A percentile compares a stretch with the other conserved stretches of the same genome.
Evolutionary conservation across 2,113 vertebrate species (phyloP).

Genomic region (Charadrius vociferus): DNA sequence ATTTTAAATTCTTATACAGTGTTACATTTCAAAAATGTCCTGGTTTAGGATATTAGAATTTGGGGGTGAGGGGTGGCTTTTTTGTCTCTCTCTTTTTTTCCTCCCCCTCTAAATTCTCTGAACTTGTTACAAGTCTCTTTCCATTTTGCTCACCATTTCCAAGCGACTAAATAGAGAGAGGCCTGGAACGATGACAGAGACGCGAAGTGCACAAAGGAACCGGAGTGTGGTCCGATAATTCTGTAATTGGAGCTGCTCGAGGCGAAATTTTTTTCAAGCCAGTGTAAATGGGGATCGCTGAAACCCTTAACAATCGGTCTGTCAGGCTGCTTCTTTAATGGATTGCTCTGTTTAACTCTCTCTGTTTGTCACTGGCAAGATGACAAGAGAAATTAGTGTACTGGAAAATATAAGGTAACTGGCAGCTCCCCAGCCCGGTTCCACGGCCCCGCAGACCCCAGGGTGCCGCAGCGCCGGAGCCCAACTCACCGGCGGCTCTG

Average conservation of each 20-base stretch:
- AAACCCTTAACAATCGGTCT: constrained; percentile 38
- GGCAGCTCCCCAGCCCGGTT: constrained; percentile 10
- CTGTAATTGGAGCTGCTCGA: constrained; percentile 65
- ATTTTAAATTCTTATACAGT: constrained; percentile 65
- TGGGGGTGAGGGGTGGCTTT: neutral
- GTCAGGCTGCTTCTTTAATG: constrained; percentile 60
- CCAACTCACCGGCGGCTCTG: neutral
- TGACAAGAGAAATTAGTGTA: constrained; percentile 59
- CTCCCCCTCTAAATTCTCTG: constrained; percentile 46
- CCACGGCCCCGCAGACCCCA: neutral
- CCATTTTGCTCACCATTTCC: constrained; percentile 70
- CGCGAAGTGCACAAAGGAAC: constrained; percentile 54
- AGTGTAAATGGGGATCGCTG: constrained; percentile 55
- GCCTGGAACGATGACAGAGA: constrained; percentile 58
- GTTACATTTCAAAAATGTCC: constrained; percentile 66
- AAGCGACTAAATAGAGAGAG: constrained; percentile 66
- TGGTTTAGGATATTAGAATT: neutral
- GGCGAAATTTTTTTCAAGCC: constrained; percentile 31
- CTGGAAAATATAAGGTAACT: constrained; percentile 59
- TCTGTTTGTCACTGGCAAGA: constrained; percentile 60
- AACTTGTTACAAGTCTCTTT: constrained; percentile 68
- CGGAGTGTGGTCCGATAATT: constrained; percentile 52
- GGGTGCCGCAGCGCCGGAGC: neutral
- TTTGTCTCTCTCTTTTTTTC: neutral
- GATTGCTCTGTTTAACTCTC: constrained; percentile 62